These are phyloP conservation scores for Xerus rutilus DNA, from an alignment of 2,797 vertebrate species.

Conservation along the genomic window DNA sequence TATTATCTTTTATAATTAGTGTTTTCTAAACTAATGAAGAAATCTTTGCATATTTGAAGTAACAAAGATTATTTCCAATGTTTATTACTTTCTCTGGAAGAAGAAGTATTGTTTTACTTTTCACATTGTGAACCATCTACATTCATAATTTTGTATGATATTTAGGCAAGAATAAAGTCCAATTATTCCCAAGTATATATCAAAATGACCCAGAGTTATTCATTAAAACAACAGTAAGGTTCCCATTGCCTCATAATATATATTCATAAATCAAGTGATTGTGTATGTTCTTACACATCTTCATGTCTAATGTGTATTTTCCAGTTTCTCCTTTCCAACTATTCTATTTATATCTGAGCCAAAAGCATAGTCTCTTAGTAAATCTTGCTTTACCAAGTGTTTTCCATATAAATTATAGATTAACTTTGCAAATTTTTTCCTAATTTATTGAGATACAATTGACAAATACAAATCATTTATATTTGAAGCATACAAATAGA, in stretches of 20 bases:
- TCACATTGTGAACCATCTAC: not conserved
- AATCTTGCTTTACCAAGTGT: not conserved
- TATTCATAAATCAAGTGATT: not conserved
- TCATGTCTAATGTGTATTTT: not conserved
- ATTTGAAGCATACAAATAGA: not conserved
- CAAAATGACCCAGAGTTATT: not conserved
- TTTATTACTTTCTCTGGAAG: not conserved
- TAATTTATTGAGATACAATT: not conserved
- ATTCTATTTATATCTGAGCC: not conserved
- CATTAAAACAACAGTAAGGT: not conserved
- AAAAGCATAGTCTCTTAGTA: not conserved
- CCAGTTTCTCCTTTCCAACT: not conserved
- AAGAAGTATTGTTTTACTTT: not conserved
- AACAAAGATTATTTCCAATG: not conserved
- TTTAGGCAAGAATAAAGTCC: not conserved
- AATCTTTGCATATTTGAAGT: not conserved
- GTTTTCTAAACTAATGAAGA: not conserved
- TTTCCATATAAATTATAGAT: slow-evolving; percentile 18
- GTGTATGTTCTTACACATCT: not conserved
- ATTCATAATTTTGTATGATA: not conserved
- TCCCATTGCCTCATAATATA: not conserved
- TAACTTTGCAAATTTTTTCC: not conserved
- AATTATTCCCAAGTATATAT: not conserved
- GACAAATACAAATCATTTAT: not conserved
- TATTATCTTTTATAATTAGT: not conserved